Base-by-base conservation (phyloP, 2,888 invertebrate species). In the Rhorus exstirpatorius region DNA sequence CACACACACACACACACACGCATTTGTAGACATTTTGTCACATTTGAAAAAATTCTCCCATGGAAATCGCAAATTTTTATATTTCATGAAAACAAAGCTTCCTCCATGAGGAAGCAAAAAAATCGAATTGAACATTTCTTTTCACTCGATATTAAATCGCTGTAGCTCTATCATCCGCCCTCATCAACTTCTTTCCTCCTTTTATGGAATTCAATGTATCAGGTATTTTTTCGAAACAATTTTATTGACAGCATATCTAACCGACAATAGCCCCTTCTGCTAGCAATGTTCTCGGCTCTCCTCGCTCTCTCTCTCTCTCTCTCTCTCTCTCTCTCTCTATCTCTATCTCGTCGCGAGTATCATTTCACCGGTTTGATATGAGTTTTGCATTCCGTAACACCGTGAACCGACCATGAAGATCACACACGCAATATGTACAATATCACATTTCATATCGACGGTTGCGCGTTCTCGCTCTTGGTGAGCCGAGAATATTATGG, bases 391-490 rank as follows among this genome's bases (percentile, higher is more conserved):
- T 61, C 53, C 61, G 77, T 72, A 74, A 74, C 49, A 74, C 63
- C 72, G 58, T 68, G 53, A 58, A 53, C 38, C 60, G 58, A 41
- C 51, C 65, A 61, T 68, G 65, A 74, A 51, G 51, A 67, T 81
- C 77, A 61, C 67, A 41, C 38, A 51, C 81, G 53, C 67, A 24
- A 53, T 60, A 53, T 71, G 60, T 51, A 72, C 72, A 68, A 81
- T 81, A 81, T 81, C 81, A 72, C 78, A 74, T 81, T 81, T 81
- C 81, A 81, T 78, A 81, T 78, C 81, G 81, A 78, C 74, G 74
- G 14, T 17, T n/a, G n/a, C 3, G 7, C 78, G 78, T 79, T 71
- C 71, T 72, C 72, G 49, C 60, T 49, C 60, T 61, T 24, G 55
- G 65, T 55, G 65, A 60, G 51, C 74, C 35, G 46, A 8, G 46